These are phyloP conservation scores for Drosophila prosaltans DNA, from an alignment of 1,140 invertebrate species.

Conservation along the genomic window DNA sequence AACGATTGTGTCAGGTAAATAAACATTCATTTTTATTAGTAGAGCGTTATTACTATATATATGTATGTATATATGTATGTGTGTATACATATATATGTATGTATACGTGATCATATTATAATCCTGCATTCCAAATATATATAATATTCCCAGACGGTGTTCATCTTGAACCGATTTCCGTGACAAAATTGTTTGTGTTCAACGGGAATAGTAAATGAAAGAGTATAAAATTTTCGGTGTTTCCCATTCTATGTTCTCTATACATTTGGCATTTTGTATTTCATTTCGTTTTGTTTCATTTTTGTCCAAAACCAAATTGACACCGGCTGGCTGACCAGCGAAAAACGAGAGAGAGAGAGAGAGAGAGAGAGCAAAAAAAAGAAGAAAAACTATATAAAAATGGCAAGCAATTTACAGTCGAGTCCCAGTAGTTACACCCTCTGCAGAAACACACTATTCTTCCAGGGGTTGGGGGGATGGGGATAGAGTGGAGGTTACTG, in stretches of 20 bases:
- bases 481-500: slow-evolving; percentile 40
- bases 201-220: background rate
- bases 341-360: background rate
- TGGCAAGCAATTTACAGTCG: slow-evolving; percentile 64
- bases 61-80: no score
- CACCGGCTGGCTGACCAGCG: slow-evolving; percentile 54
- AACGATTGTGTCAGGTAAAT: no score
- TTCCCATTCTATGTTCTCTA: background rate
- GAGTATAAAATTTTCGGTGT: background rate
- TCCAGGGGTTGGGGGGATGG: no score
- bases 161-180: no score
- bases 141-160: no score
- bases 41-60: no score
- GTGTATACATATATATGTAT: no score
- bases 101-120: no score
- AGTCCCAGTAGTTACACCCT: slow-evolving; percentile 10
- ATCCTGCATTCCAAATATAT: no score
- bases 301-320: slow-evolving; percentile 52
- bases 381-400: slow-evolving; percentile 68
- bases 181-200: no score
- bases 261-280: background rate
- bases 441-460: background rate
- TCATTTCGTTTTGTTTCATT: slow-evolving; percentile 11
- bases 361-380: slow-evolving; percentile 1
- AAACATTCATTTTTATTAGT: no score